phyloP scores from a whole-genome alignment of 2,888 invertebrate species.

The Chrysolina haemoptera region DNA sequence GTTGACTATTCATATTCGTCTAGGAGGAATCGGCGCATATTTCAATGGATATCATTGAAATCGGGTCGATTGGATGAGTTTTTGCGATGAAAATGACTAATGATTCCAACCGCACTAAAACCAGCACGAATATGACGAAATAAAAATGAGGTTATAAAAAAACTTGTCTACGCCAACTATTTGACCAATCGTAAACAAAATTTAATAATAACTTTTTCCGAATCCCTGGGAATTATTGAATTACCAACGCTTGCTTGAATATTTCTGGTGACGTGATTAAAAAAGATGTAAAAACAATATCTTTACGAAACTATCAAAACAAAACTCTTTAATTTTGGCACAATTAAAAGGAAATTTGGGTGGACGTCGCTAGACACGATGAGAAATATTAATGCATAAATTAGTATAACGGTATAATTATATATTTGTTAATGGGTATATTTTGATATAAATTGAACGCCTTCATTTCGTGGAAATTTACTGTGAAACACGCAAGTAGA shows the following conservation, averaged over 20 bases:
- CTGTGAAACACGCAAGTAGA: too few species aligned
- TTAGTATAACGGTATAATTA: background rate
- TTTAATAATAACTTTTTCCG: constrained; percentile 11
- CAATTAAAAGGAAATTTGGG: too few species aligned
- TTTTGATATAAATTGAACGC: background rate
- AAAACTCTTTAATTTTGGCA: too few species aligned
- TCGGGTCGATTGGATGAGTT: background rate
- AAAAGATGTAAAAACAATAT: background rate
- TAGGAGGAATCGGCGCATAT: too few species aligned
- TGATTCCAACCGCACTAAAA: background rate
- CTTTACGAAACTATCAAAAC: background rate
- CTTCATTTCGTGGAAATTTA: background rate
- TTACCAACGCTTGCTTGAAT: background rate
- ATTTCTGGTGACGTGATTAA: background rate
- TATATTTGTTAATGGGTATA: background rate
- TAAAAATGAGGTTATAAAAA: background rate
- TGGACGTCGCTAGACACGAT: background rate
- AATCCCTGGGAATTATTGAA: background rate
- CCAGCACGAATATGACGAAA: background rate
- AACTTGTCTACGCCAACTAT: background rate
- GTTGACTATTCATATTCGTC: background rate
- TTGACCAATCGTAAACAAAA: constrained; percentile 8
- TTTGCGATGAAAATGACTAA: background rate
- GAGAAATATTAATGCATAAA: background rate
- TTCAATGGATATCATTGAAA: too few species aligned